A percentile compares a stretch with the other conserved stretches of the same genome.
phyloP scores from a whole-genome alignment of 2,888 invertebrate genomes.

The Portevinia maculata region DNA sequence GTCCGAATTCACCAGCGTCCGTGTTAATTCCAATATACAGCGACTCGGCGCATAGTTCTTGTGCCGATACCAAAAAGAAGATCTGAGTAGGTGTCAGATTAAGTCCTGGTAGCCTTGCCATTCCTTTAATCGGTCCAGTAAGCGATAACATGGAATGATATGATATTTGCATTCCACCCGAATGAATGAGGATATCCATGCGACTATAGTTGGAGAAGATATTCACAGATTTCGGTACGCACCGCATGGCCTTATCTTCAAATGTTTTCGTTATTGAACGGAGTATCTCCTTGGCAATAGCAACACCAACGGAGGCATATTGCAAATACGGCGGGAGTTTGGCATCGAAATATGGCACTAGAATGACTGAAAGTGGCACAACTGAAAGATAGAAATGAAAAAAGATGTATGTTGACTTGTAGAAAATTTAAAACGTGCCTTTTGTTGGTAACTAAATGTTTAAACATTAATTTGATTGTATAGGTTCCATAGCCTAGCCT shows the following conservation, averaged over 20 bases:
- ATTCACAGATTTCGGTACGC: conserved; percentile 82
- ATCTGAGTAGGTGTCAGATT: conserved; percentile 82
- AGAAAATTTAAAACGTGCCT: too few species aligned
- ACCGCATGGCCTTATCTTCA: conserved; percentile 82
- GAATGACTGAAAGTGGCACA: conserved; percentile 82
- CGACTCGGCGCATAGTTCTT: conserved; percentile 82
- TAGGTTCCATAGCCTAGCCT: too few species aligned
- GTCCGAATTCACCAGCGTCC: conserved; percentile 80
- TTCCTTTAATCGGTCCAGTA: conserved; percentile 82
- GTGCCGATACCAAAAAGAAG: conserved; percentile 82
- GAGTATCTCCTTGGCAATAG: conserved; percentile 82
- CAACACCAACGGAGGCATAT: conserved; percentile 82
- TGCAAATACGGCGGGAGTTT: conserved; percentile 82
- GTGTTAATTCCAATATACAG: conserved; percentile 81
- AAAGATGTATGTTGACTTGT: too few species aligned
- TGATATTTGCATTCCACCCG: conserved; percentile 83
- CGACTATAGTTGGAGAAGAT: conserved; percentile 82
- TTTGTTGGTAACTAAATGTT: too few species aligned
- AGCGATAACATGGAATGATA: conserved; percentile 83
- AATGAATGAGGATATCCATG: conserved; percentile 82
- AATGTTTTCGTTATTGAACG: conserved; percentile 82
- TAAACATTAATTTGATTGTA: too few species aligned
- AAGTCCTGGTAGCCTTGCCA: conserved; percentile 81
- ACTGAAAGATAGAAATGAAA: conserved; percentile 77
- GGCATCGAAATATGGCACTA: conserved; percentile 82